Evolutionary conservation across 2,113 vertebrate species (phyloP).

Genomic region (Lophura nycthemera): DNA sequence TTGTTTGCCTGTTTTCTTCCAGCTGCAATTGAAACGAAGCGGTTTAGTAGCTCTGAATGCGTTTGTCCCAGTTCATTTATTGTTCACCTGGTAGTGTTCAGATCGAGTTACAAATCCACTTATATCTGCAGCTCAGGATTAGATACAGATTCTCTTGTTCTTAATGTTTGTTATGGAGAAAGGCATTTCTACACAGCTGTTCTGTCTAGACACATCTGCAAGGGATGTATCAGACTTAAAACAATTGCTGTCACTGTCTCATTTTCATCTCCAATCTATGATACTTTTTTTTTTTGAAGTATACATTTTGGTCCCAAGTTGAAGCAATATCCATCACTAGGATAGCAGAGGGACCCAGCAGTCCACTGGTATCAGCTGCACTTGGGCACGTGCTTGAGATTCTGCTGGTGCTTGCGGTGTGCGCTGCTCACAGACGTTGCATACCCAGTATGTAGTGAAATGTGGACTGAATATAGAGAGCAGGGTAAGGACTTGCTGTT

Average conservation of each 20-base stretch:
- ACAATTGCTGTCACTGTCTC: neutral
- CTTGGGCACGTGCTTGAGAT: neutral
- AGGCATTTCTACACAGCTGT: neutral
- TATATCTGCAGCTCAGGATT: neutral
- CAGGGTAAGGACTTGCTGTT: fast-evolving
- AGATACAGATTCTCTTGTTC: neutral
- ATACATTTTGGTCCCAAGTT: neutral
- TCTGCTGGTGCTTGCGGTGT: neutral
- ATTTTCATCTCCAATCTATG: neutral
- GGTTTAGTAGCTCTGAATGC: neutral
- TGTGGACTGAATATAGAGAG: neutral
- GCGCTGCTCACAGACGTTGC: neutral
- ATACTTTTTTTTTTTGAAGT: neutral
- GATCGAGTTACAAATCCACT: neutral
- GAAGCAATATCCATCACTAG: slow-evolving; percentile 31
- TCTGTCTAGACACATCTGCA: neutral
- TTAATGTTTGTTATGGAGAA: neutral
- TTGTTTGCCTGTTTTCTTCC: neutral
- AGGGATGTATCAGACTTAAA: neutral
- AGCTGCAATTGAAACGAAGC: neutral
- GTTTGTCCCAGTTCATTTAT: neutral
- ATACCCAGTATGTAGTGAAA: neutral
- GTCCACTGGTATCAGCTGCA: neutral
- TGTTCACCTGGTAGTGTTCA: neutral
- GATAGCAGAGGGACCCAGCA: slow-evolving; percentile 27